phyloP scores from a whole-genome alignment of 2,888 invertebrate genomes.

The Melitaea athalia region DNA sequence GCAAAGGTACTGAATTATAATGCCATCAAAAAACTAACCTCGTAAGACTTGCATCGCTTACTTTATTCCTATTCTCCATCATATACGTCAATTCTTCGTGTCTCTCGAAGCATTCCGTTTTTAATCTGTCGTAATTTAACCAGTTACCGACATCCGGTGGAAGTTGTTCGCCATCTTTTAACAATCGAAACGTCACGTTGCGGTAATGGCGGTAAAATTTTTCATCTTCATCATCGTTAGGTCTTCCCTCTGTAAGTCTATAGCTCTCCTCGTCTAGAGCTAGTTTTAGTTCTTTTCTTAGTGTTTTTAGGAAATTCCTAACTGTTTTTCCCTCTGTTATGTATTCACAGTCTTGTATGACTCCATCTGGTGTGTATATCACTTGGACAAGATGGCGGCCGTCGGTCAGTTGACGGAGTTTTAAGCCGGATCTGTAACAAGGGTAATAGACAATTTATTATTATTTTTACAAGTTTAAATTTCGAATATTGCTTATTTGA shows the following conservation, averaged over 20 bases:
- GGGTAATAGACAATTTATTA: slow-evolving; percentile 10
- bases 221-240: slow-evolving; percentile 52
- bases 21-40: slow-evolving; percentile 56
- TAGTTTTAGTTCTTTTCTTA: slow-evolving; percentile 81
- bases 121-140: slow-evolving; percentile 83
- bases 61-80: slow-evolving; percentile 64
- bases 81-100: slow-evolving; percentile 69
- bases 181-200: slow-evolving; percentile 81
- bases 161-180: slow-evolving; percentile 72
- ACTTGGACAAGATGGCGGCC: slow-evolving; percentile 86
- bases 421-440: slow-evolving; percentile 80
- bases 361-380: slow-evolving; percentile 84
- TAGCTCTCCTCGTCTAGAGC: slow-evolving; percentile 68
- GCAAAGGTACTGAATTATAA: slow-evolving; percentile 9
- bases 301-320: slow-evolving; percentile 81
- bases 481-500: too few species aligned
- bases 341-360: slow-evolving; percentile 86
- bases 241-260: slow-evolving; percentile 55
- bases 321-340: slow-evolving; percentile 80
- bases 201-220: slow-evolving; percentile 69
- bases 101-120: slow-evolving; percentile 77
- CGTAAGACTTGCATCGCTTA: slow-evolving; percentile 55
- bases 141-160: slow-evolving; percentile 79
- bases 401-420: slow-evolving; percentile 86
- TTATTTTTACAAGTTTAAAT: neutral